Base-by-base conservation (phyloP, 2,113 vertebrate genomes). In the Lynx canadensis region DNA sequence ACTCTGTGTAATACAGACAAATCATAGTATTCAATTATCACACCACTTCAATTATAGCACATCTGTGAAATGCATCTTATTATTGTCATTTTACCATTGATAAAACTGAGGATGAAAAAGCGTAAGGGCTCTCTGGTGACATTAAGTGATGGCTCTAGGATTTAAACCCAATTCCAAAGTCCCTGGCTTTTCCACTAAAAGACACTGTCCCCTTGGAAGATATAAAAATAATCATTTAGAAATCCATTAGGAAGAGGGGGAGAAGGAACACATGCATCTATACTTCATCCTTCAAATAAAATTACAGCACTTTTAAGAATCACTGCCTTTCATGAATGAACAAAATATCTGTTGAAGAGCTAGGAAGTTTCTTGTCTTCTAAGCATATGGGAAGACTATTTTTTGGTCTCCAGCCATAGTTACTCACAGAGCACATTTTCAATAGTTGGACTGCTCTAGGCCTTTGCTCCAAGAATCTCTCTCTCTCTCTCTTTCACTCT, bases 171-270 rank as follows among this genome's bases (percentile, higher is more conserved):
- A 25, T 78, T 87, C 38, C 36, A 81, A 33, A 90, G 73, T 11
- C 13, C 38, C 9, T 33, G 41, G 23, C 13, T 23, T 96, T 81
- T 85, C 41, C 66, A 63, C 14, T 84, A 90, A 93, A 90, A 7
- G 48, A 88, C 11, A 11, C 8, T 7, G 3, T 23, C 23, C 29
- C 69, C 31, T 1, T 14, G 4, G 38, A 27, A 57, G 7, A 81
- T 74, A 84, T 52, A n/a, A 80, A 92, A 89, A 79, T 92, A 36
- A 8, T n/a, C 31, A 85, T 80, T 92, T 74, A 89, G 38, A 92
- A 89, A 74, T 68, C 36, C 9, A 55, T 94, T 57, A 92, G 6
- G 21, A 78, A 68, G 15, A 78, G 14, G 3, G 33, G 19, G 14
- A 89, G 33, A 85, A 23, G 60, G 60, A 68, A 89, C 1, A 66